Base-by-base conservation (phyloP, 1,140 invertebrate genomes). In the Drosophila sechellia region DNA sequence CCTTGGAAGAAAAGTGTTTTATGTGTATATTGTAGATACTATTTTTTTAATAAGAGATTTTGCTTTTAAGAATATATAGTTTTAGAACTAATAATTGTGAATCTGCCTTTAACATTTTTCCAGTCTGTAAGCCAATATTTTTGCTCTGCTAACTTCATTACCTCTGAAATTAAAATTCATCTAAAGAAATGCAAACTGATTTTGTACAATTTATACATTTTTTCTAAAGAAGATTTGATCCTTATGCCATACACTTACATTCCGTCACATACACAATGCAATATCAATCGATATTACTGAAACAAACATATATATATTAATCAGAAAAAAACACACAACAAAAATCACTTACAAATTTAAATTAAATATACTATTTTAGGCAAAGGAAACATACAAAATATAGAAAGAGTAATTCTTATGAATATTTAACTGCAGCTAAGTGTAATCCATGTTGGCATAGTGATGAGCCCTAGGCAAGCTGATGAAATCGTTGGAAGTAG, bases 101-200 rank as follows among this genome's bases (percentile, higher is more conserved):
- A 31, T 37, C 12, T 27, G 53, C 34, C 22, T 35, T 66, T 54
- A 54, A 45, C 46, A 66, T 54, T 69, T 66, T 45, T 20, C 53
- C 61, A 69, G 65, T 69, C 65, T 66, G 60, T 64, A 64, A 46
- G 61, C 35, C 37, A 68, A 68, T 66, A 43, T 27, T 66, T 53
- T 45, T 35, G 31, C 65, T 66, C 65, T 46, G 65, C 66, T 70
- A 69, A 70, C 35, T 35, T 48, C 35, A 42, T 46, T 40, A 6
- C 6, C 35, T 61, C 31, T 0, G 8, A 31, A 31, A 31, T 8
- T 35, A 20, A 22, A 4, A 4, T 11, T 22, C n/a, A 20, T 45
- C 42, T 20, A 17, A 20, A 22, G 55, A 60, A 60, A 17, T 37
- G 31, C 5, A 12, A 0, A 25, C 13, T 45, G 0, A 35, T 50